These are phyloP conservation scores for Addax nasomaculatus DNA, from an alignment of 2,113 vertebrate genomes.

Conservation along the genomic window DNA sequence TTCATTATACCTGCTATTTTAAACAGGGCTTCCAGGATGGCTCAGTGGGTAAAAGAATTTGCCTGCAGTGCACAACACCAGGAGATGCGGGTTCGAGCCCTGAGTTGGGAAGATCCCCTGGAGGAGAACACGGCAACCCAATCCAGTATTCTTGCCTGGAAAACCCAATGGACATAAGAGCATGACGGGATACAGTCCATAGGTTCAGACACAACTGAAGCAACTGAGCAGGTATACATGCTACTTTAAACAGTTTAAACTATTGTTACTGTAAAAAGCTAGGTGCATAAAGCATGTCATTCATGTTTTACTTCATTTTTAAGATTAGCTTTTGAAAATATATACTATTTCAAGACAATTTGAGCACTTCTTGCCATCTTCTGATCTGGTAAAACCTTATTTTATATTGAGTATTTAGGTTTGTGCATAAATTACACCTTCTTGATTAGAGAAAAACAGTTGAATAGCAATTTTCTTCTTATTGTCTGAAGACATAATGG, in stretches of 20 bases:
- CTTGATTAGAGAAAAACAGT: slow-evolving; percentile 79
- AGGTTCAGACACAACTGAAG: background rate
- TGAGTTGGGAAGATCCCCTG: background rate
- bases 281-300: slow-evolving; percentile 86
- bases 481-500: slow-evolving; percentile 80
- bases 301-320: slow-evolving; percentile 80
- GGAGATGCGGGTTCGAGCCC: background rate
- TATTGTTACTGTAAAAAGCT: slow-evolving; percentile 82
- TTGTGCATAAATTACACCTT: slow-evolving; percentile 83
- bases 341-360: slow-evolving; percentile 83
- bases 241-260: background rate
- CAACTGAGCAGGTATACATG: background rate
- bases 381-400: slow-evolving; percentile 82
- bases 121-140: background rate
- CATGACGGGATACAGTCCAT: background rate
- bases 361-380: slow-evolving; percentile 82
- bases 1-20: slow-evolving; percentile 81
- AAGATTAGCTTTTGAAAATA: slow-evolving; percentile 82
- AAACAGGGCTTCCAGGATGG: background rate
- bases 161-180: background rate
- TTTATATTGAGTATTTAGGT: slow-evolving; percentile 83
- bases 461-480: slow-evolving; percentile 82
- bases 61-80: background rate
- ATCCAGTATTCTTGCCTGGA: background rate
- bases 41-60: background rate